Conservation (phyloP, 1,140 invertebrate genomes). For the Acromyrmex echinatior region DNA sequence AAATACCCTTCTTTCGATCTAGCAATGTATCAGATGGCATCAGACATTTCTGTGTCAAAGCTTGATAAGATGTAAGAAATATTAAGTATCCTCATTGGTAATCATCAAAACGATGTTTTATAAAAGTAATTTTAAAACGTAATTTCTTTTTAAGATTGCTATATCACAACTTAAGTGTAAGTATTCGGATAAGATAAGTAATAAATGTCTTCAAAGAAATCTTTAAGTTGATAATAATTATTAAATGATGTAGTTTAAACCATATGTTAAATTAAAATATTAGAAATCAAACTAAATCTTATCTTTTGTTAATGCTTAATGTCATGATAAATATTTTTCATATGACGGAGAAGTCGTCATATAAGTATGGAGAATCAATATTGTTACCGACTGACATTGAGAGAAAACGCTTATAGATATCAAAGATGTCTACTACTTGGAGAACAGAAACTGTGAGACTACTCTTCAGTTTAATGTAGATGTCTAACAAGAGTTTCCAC, state of each 20-base stretch:
- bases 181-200: not conserved
- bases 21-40: not conserved
- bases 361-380: not conserved
- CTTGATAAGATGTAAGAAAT: not conserved
- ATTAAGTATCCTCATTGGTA: not conserved
- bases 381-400: not conserved
- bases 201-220: not conserved
- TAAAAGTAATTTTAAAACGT: not conserved
- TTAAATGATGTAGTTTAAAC: not conserved
- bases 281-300: not conserved
- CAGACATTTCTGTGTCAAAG: not conserved
- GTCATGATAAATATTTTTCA: not conserved
- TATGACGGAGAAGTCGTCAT: not conserved
- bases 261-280: not conserved
- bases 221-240: not conserved
- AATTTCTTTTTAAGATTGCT: not conserved
- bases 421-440: conserved; percentile 5
- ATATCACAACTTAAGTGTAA: not conserved
- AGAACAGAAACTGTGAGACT: conserved; percentile 18
- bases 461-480: conserved; percentile 16
- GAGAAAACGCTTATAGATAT: not conserved
- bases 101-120: not conserved
- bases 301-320: not conserved
- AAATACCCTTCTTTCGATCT: not conserved
- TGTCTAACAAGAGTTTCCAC: conserved; percentile 13